A percentile compares a stretch with the other conserved stretches of the same genome.
phyloP scores from a whole-genome alignment of 2,113 vertebrate genomes.

The Chroicocephalus ridibundus region DNA sequence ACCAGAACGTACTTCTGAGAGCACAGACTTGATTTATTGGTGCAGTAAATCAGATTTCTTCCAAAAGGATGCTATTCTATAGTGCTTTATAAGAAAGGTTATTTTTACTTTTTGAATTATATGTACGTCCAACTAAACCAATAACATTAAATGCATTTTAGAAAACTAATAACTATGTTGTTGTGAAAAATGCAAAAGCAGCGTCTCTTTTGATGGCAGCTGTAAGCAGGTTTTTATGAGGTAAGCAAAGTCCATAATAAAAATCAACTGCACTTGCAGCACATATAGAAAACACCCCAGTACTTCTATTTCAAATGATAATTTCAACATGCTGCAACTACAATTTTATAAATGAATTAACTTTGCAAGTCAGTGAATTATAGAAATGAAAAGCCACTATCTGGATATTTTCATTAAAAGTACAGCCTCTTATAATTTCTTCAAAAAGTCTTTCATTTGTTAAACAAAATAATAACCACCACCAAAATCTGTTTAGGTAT shows the following conservation, averaged over 20 bases:
- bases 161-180: not conserved
- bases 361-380: slow-evolving; percentile 5
- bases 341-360: not conserved
- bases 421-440: not conserved
- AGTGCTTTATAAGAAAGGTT: not conserved
- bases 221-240: not conserved
- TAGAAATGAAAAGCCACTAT: not conserved
- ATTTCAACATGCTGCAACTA: not conserved
- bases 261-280: not conserved
- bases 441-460: not conserved
- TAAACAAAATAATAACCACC: not conserved
- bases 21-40: not conserved
- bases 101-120: not conserved
- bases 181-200: not conserved
- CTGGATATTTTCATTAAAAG: not conserved
- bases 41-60: slow-evolving; percentile 6
- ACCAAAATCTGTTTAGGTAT: not conserved
- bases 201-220: not conserved
- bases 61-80: not conserved
- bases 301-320: not conserved
- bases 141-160: slow-evolving; percentile 1
- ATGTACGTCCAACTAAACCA: not conserved
- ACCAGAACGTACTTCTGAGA: not conserved
- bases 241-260: not conserved
- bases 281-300: not conserved